These are phyloP conservation scores for Macquaria australasica DNA, from an alignment of 2,113 vertebrate species.

Conservation along the genomic window DNA sequence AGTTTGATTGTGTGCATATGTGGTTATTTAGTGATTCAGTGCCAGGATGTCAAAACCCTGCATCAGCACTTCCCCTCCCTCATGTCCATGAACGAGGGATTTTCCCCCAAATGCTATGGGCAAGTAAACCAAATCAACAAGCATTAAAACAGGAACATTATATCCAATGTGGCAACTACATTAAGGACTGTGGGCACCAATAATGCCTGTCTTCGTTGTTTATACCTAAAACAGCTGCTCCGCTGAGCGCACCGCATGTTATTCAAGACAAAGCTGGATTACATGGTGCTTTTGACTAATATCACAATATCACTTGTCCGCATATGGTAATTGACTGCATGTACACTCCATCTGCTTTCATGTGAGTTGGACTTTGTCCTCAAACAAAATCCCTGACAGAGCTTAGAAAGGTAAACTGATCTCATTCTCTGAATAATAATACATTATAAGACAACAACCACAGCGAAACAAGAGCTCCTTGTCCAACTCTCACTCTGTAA, in stretches of 20 bases:
- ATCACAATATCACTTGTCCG: conserved; percentile 75
- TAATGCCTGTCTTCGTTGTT: conserved; percentile 66
- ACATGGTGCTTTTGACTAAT: conserved; percentile 73
- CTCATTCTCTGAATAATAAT: conserved; percentile 62
- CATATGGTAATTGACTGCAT: conserved; percentile 75
- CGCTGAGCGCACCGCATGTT: conserved; percentile 62
- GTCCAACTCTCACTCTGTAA: conserved; percentile 66
- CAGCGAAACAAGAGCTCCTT: conserved; percentile 73
- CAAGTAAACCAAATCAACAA: conserved; percentile 74
- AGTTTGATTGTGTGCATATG: conserved; percentile 67
- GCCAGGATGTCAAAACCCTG: conserved; percentile 66
- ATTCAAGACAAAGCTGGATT: conserved; percentile 78
- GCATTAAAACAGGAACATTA: conserved; percentile 71
- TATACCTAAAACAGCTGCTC: conserved; percentile 78
- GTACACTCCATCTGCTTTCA: conserved; percentile 71
- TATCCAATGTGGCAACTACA: conserved; percentile 63
- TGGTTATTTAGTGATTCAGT: conserved; percentile 69
- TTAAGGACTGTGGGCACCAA: conserved; percentile 54
- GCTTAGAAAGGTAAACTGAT: conserved; percentile 71
- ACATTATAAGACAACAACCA: conserved; percentile 65
- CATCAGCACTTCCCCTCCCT: conserved; percentile 70
- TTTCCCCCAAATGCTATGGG: conserved; percentile 64
- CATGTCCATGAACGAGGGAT: conserved; percentile 58
- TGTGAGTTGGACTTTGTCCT: conserved; percentile 69
- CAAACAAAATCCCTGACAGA: conserved; percentile 58